Conservation (phyloP, 2,888 invertebrate species). For the Steinernema hermaphroditum region DNA sequence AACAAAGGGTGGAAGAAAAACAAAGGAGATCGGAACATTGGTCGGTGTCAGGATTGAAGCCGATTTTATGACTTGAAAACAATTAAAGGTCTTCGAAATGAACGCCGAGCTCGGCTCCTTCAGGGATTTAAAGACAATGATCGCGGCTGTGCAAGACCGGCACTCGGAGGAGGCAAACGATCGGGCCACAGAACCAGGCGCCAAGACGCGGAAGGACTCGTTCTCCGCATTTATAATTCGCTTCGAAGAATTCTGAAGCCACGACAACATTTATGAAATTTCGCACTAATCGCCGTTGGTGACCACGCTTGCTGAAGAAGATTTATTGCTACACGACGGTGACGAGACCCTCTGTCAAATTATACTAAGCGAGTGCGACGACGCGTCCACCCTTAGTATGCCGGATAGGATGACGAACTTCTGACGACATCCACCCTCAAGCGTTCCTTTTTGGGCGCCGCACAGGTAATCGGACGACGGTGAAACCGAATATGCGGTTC, state of each 20-base stretch:
- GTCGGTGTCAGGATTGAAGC: too few species aligned
- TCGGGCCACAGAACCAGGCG: too few species aligned
- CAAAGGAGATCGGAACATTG: too few species aligned
- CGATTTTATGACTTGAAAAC: too few species aligned
- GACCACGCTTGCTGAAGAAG: background rate
- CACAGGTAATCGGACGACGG: slow-evolving; percentile 1
- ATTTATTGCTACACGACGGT: background rate
- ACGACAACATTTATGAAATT: background rate
- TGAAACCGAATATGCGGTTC: background rate
- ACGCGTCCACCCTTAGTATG: background rate
- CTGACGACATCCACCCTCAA: background rate
- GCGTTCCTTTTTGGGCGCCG: background rate
- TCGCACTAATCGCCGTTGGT: slow-evolving; percentile 3
- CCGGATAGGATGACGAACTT: too few species aligned
- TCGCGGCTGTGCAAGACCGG: too few species aligned
- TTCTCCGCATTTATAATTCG: background rate
- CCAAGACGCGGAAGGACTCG: background rate
- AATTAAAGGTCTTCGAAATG: too few species aligned
- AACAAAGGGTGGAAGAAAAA: too few species aligned
- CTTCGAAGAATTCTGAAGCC: background rate
- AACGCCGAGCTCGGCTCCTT: too few species aligned
- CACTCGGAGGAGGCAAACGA: too few species aligned
- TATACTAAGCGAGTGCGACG: background rate
- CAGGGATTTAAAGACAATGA: too few species aligned
- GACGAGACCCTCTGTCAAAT: background rate